Conservation (phyloP, 2,113 vertebrate genomes). For the Zosterops lateralis region DNA sequence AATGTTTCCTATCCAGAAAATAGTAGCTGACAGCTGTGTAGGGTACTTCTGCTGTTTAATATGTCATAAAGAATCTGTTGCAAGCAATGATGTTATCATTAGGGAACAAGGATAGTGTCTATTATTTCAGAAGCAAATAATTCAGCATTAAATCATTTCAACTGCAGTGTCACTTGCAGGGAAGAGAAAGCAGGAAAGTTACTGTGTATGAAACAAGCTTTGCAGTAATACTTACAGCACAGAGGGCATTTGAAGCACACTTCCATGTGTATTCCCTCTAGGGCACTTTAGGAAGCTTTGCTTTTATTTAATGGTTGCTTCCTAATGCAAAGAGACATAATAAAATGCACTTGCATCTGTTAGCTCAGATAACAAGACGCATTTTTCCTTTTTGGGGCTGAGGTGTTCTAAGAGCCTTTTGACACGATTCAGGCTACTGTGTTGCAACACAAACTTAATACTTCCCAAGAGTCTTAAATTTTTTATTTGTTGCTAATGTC, state of each 20-base stretch:
- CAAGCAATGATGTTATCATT: slow-evolving; percentile 38
- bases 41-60: background rate
- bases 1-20: slow-evolving; percentile 41
- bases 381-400: background rate
- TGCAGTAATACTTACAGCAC: background rate
- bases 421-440: background rate
- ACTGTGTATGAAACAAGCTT: background rate
- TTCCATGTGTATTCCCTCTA: slow-evolving; percentile 22
- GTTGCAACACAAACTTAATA: background rate
- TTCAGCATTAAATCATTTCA: slow-evolving; percentile 35
- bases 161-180: background rate
- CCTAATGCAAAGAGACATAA: slow-evolving; percentile 57
- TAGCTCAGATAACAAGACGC: background rate
- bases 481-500: background rate
- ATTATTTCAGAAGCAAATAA: slow-evolving; percentile 17
- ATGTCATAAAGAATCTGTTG: slow-evolving; percentile 42
- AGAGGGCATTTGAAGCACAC: background rate
- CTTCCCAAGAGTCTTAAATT: background rate
- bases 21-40: slow-evolving; percentile 17
- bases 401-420: background rate
- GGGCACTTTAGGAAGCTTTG: slow-evolving; percentile 35
- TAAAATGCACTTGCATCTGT: slow-evolving; percentile 40
- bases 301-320: slow-evolving; percentile 53
- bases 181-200: background rate
- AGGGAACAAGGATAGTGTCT: slow-evolving; percentile 6